These are phyloP conservation scores for Drosophila guanche DNA, from an alignment of 1,140 invertebrate genomes.

Conservation along the genomic window DNA sequence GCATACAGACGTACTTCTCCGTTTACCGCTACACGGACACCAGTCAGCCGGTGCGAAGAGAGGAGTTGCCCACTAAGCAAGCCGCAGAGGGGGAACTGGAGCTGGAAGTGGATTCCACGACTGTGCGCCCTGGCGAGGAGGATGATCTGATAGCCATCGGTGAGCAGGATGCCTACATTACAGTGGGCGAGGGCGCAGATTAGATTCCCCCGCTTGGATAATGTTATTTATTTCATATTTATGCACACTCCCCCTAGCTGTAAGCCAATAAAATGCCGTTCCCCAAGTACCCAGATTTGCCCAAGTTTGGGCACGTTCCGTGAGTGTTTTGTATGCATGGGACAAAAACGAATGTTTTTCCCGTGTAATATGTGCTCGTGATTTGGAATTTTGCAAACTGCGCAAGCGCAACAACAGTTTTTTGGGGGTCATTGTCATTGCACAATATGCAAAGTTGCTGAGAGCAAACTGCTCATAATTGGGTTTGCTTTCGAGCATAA, in stretches of 20 bases:
- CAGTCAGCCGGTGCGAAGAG: conserved; percentile 72
- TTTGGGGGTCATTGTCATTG: conserved; percentile 44
- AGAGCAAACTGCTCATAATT: too few species aligned
- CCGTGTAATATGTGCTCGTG: conserved; percentile 48
- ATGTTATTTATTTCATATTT: conserved; percentile 32
- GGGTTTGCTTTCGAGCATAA: too few species aligned
- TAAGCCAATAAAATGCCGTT: conserved; percentile 42
- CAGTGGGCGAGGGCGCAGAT: conserved; percentile 42
- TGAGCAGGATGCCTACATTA: conserved; percentile 47
- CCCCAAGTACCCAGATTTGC: conserved; percentile 3
- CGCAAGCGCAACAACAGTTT: conserved; percentile 8
- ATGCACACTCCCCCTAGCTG: conserved; percentile 1
- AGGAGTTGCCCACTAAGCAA: conserved; percentile 30
- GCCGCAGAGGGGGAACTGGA: background rate
- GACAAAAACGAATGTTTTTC: conserved; percentile 55
- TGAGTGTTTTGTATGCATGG: conserved; percentile 52
- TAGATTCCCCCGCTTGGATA: conserved; percentile 6
- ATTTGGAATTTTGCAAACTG: conserved; percentile 39
- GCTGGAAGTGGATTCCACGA: conserved; percentile 6
- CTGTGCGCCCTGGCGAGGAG: background rate
- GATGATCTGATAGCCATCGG: conserved; percentile 33
- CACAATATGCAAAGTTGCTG: background rate
- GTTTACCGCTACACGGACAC: conserved; percentile 85
- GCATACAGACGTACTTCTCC: conserved; percentile 86
- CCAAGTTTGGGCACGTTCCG: conserved; percentile 44